phyloP scores from a whole-genome alignment of 2,888 invertebrate species.

The Tenthredo amoena region DNA sequence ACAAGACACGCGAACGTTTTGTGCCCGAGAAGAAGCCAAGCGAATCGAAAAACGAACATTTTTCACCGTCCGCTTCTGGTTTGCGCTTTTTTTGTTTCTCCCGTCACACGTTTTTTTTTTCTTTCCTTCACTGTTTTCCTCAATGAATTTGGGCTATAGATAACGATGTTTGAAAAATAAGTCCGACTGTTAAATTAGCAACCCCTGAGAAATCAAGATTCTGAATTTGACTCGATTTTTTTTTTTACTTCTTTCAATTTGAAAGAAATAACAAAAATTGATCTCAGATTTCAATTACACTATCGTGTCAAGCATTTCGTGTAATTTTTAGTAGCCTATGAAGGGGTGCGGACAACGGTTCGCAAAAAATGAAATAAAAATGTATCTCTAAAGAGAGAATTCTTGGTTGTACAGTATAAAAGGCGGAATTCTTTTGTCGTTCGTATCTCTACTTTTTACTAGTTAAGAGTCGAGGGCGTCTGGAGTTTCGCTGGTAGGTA shows the following conservation, averaged over 20 bases:
- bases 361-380: background rate
- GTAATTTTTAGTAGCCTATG: too few relatives aligned
- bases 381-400: background rate
- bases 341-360: background rate
- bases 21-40: background rate
- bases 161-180: background rate
- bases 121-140: background rate
- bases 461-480: background rate
- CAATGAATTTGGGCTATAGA: background rate
- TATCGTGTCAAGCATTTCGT: background rate
- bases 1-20: background rate
- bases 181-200: background rate
- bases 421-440: background rate
- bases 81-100: background rate
- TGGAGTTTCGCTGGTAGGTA: background rate
- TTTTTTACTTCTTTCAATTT: background rate
- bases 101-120: background rate
- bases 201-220: background rate
- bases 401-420: background rate
- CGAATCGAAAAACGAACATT: conserved; percentile 26
- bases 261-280: background rate
- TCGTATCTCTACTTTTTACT: background rate
- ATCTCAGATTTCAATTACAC: background rate
- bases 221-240: background rate
- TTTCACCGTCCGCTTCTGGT: background rate